Evolutionary conservation across 2,113 vertebrate genomes (phyloP).

Genomic region (Hypanus sabinus): DNA sequence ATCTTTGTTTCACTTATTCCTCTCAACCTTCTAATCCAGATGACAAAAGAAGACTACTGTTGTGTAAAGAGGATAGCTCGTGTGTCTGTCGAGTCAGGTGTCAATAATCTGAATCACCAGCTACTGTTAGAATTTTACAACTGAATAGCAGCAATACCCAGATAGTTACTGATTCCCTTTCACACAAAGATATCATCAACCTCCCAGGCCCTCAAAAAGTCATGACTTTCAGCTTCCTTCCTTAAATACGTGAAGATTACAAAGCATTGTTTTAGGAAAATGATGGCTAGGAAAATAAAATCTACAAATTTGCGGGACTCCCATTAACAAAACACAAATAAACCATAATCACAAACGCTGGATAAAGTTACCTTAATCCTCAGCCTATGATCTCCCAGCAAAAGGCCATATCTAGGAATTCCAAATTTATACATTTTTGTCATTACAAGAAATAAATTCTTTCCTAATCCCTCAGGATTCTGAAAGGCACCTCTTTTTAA

Average conservation of each 20-base stretch:
- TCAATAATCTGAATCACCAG: neutral
- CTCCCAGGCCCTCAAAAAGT: neutral
- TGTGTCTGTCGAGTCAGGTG: neutral
- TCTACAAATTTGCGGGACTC: neutral
- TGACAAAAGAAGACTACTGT: neutral
- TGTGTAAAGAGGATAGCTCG: neutral
- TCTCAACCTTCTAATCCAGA: neutral
- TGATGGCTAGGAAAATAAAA: neutral
- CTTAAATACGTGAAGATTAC: neutral
- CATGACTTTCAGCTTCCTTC: neutral
- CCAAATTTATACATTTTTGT: neutral
- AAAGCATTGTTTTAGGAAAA: neutral
- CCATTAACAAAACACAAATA: neutral
- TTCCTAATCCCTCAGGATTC: neutral
- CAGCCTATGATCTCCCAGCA: neutral
- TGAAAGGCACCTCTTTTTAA: neutral
- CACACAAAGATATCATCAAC: neutral
- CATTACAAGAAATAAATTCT: neutral
- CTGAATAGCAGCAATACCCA: neutral
- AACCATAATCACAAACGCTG: too few relatives aligned
- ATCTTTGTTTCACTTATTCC: neutral
- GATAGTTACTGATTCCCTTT: neutral
- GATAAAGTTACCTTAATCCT: neutral
- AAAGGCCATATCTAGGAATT: neutral
- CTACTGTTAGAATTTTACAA: neutral